Base-by-base conservation (phyloP, 2,113 vertebrate genomes). In the Tachysurus vachellii region DNA sequence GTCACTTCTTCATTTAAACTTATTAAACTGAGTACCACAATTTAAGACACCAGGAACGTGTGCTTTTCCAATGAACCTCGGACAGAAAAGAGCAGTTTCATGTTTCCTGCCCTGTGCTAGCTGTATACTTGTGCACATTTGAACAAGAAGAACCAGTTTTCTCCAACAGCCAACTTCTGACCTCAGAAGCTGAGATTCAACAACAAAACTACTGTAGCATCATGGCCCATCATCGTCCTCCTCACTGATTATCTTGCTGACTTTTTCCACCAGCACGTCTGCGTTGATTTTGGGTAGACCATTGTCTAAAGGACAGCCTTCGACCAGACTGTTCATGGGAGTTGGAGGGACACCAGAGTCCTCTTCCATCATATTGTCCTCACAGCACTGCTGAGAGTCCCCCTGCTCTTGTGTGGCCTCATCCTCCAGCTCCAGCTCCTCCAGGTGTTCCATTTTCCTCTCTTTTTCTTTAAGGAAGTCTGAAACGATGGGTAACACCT, bases 321-420 rank as follows among this genome's bases (percentile, higher is more conserved):
- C 98, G 82, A 98, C 97, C 92, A 99, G 95, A 91, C 98, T 99
- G 95, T 99, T 99, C 96, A 98, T 96, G 0, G 98, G 98, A 0
- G 98, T 98, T 0, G 98, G 98, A 0, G 98, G 98, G 0, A 96
- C 92, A 0, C 57, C 88, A 7, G 88, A 90, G 61, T 97, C 96
- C 1, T 97, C 97, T 36, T 96, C 96, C 0, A 57, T 13, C 0
- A 82, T 2, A 71, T 19, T 53, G 11, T 89, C 8, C 13, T 94
- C 91, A 9, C 61, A 28, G 83, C 71, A 88, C 53, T 88, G 90
- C 36, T 66, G 85, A 12, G 62, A 82, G 87, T 88, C 71, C 80
- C 73, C 66, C 64, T 47, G 87, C 7, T 89, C 79, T 68, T 57
- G 87, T 80, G 42, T 75, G 26, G 54, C 83, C 56, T 88, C 90